Evolutionary conservation across 2,113 vertebrate genomes (phyloP).

Genomic region (Damaliscus lunatus): DNA sequence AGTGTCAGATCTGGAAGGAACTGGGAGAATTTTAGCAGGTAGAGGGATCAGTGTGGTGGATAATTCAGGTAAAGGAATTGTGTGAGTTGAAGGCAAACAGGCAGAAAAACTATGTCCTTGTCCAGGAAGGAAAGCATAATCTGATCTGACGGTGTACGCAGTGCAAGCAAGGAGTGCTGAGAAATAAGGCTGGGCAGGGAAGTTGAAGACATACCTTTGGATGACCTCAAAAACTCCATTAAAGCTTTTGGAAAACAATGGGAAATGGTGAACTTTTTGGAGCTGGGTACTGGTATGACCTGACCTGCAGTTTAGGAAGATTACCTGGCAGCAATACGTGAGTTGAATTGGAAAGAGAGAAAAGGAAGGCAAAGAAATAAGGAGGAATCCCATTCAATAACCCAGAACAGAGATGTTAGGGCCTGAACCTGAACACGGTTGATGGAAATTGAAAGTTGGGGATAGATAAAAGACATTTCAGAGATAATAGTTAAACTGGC

Average conservation of each 20-base stretch:
- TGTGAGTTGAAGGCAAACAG: not conserved
- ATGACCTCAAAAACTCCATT: not conserved
- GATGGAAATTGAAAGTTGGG: not conserved
- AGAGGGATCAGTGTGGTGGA: not conserved
- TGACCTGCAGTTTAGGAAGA: constrained; percentile 37
- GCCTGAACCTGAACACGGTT: not conserved
- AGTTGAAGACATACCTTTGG: not conserved
- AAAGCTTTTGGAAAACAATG: constrained; percentile 21
- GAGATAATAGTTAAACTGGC: not conserved
- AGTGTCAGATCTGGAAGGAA: not conserved
- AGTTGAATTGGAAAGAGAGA: not conserved
- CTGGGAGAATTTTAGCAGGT: not conserved
- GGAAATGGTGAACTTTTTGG: not conserved
- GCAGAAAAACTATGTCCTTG: not conserved
- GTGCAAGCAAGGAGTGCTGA: not conserved
- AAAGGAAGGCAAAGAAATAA: not conserved
- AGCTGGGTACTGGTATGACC: not conserved
- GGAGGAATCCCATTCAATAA: not conserved
- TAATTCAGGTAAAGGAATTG: not conserved
- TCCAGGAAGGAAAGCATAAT: not conserved
- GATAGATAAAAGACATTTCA: not conserved
- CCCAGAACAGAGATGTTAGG: not conserved
- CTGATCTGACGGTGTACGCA: not conserved
- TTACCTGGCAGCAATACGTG: constrained; percentile 14
- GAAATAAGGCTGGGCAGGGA: not conserved